phyloP scores from a whole-genome alignment of 2,113 vertebrate genomes.

The Mionectes macconnelli region DNA sequence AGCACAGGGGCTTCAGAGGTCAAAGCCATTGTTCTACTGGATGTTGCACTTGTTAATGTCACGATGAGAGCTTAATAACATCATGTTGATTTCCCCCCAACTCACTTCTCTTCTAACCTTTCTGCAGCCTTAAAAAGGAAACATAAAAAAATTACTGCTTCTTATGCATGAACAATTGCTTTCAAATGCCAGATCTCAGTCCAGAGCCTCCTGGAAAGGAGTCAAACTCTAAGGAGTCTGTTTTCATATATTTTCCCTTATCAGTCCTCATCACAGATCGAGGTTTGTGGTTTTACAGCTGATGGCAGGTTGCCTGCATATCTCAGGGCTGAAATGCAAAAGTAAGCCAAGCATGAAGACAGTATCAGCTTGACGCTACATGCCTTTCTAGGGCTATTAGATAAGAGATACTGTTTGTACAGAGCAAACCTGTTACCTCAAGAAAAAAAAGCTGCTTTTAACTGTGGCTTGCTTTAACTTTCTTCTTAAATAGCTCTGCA shows the following conservation, averaged over 20 bases:
- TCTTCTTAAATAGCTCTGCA: not conserved
- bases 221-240: slow-evolving; percentile 57
- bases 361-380: slow-evolving; percentile 64
- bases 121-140: slow-evolving; percentile 39
- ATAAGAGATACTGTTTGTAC: slow-evolving; percentile 63
- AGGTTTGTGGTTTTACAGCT: slow-evolving; percentile 68
- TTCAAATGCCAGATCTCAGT: slow-evolving; percentile 52
- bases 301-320: slow-evolving; percentile 66
- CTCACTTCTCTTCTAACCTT: not conserved
- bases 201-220: slow-evolving; percentile 54
- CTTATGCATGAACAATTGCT: slow-evolving; percentile 43
- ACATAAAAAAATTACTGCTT: not conserved
- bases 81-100: not conserved
- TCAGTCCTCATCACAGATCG: slow-evolving; percentile 54
- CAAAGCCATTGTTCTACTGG: slow-evolving; percentile 40
- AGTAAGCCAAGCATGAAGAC: slow-evolving; percentile 66
- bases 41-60: not conserved
- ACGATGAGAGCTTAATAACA: not conserved
- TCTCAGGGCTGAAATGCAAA: slow-evolving; percentile 61
- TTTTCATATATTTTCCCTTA: slow-evolving; percentile 62
- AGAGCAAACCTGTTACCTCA: slow-evolving; percentile 65
- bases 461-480: slow-evolving; percentile 22
- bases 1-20: not conserved
- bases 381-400: slow-evolving; percentile 67
- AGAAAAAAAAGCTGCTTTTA: slow-evolving; percentile 53